Evolutionary conservation across 1,140 invertebrate genomes (phyloP), one percentile per base, ranked within the genome.

Genomic region (Anastatus disparis): DNA sequence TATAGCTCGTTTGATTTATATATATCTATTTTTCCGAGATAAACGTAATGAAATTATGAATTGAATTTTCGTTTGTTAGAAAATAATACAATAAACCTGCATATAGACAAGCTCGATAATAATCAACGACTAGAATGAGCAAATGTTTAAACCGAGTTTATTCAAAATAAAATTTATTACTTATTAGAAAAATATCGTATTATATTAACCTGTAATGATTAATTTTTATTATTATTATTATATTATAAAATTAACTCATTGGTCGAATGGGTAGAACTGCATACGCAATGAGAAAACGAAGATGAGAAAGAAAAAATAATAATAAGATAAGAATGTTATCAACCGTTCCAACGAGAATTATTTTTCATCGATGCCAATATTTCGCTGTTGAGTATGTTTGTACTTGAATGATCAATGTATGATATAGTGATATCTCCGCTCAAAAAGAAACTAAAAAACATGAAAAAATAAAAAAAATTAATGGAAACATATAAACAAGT

Each of bases 341-440:
- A 31, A 63, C 4, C 50, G 68, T 70, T 70, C 31, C 59, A 55
- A 73, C 38, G 40, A 72, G 50, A 42, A 70, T 69, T 66, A 61
- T 74, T 74, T 73, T 71, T 74, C 58, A 67, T 71, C 63, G 68
- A 74, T 64, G 61, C 58, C 59, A 65, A 62, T 64, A 64, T 63
- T 71, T 74, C 27, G 24, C 24, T 61, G 62, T 67, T 52, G 42
- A 44, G 56, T 61, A 65, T 70, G 48, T 73, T 73, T 73, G 27
- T 73, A 69, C 35, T n/a, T 55, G 58, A 63, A 68, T 69, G 29
- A 70, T 71, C 63, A 66, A 68, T 71, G 66, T 73, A 72, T 62
- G 40, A 56, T 61, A 74, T 70, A 46, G 72, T 71, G 59, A 70
- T 63, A 56, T 63, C 59, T 70, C 68, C 50, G 59, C 59, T 70